Percentiles rank a stretch among this genome's conserved stretches.
Evolutionary conservation across 2,113 vertebrate species (phyloP).

Genomic region (Leptobrachium ailaonicum): DNA sequence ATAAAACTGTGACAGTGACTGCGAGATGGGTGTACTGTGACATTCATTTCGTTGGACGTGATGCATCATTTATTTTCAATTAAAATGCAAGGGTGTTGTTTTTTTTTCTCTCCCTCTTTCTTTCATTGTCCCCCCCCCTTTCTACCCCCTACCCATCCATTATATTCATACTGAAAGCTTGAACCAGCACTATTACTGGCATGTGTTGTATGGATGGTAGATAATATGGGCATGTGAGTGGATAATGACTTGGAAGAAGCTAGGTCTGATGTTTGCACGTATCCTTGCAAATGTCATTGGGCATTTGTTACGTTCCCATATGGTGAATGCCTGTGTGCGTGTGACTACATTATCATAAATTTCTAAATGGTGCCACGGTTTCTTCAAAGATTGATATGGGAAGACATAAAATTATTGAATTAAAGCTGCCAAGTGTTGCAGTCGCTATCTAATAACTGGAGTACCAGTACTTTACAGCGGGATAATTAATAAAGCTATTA

Average conservation of each 20-base stretch:
- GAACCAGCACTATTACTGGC: slow-evolving; percentile 24
- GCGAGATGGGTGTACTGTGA: slow-evolving; percentile 50
- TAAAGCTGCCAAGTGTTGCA: slow-evolving; percentile 62
- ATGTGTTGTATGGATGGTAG: slow-evolving; percentile 1
- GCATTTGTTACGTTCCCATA: slow-evolving; percentile 35
- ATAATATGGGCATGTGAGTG: slow-evolving; percentile 25
- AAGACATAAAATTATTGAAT: slow-evolving; percentile 64
- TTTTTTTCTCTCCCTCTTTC: neutral
- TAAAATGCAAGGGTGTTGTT: slow-evolving; percentile 44
- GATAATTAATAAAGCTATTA: slow-evolving; percentile 76
- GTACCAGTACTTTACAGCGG: slow-evolving; percentile 71
- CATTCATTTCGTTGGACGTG: slow-evolving; percentile 57
- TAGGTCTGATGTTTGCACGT: slow-evolving; percentile 10
- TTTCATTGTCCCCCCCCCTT: neutral
- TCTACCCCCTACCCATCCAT: neutral
- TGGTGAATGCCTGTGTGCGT: slow-evolving; percentile 38
- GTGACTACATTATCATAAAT: slow-evolving; percentile 38
- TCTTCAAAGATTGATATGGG: slow-evolving; percentile 60
- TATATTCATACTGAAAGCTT: slow-evolving; percentile 33
- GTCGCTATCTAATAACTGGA: slow-evolving; percentile 66
- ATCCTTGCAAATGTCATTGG: slow-evolving; percentile 43
- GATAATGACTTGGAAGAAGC: slow-evolving; percentile 40
- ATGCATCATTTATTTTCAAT: slow-evolving; percentile 70
- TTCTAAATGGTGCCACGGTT: slow-evolving; percentile 59
- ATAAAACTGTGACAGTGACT: slow-evolving; percentile 36